Evolutionary conservation across 1,140 invertebrate genomes (phyloP).

Genomic region (Diuraphis noxia): DNA sequence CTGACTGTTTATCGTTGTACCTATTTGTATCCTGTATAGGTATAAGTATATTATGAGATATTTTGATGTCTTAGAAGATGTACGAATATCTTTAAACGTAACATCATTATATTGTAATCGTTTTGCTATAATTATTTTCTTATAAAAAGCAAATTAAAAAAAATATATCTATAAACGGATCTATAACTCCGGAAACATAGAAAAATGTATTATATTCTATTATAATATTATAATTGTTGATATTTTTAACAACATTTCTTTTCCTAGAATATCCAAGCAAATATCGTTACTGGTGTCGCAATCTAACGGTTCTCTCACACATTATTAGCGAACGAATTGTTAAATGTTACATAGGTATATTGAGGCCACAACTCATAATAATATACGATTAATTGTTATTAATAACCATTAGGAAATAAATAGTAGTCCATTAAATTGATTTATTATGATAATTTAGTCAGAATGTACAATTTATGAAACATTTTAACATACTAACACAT

Average conservation of each 20-base stretch:
- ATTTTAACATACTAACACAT: background rate
- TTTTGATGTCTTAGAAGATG: background rate
- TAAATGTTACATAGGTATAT: no score
- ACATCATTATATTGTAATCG: no score
- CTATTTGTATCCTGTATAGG: background rate
- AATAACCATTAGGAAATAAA: background rate
- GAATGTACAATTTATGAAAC: background rate
- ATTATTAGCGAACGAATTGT: background rate
- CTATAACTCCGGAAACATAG: background rate
- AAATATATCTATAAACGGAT: no score
- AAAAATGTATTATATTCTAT: no score
- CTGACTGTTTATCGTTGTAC: background rate
- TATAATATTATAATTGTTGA: background rate
- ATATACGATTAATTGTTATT: background rate
- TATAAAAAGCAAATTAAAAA: no score
- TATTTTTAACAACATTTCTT: background rate
- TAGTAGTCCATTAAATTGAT: background rate
- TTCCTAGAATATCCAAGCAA: background rate
- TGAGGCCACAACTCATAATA: background rate
- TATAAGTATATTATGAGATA: background rate
- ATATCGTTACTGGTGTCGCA: background rate
- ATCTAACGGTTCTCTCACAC: background rate
- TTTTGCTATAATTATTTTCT: no score
- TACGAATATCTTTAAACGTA: background rate
- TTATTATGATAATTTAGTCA: background rate